phyloP scores from a whole-genome alignment of 2,888 invertebrate species.

The Caenorhabditis sinica region DNA sequence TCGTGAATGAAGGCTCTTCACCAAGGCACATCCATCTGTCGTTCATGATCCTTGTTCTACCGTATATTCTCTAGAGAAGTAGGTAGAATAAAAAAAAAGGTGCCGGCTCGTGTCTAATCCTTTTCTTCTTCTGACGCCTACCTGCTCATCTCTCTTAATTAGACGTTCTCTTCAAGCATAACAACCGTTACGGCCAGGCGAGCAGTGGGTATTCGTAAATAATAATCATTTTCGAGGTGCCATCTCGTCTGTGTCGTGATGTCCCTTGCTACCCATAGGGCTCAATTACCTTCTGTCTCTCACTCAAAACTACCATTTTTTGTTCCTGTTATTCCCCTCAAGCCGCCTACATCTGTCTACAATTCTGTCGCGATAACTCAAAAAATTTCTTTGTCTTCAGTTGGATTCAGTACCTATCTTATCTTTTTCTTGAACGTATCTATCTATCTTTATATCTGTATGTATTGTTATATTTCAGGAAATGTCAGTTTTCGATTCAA shows the following conservation, averaged over 20 bases:
- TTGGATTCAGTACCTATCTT: background rate
- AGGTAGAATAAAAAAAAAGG: background rate
- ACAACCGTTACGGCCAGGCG: slow-evolving; percentile 5
- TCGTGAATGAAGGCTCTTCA: background rate
- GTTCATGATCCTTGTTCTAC: background rate
- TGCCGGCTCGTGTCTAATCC: slow-evolving; percentile 4
- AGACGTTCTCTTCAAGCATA: slow-evolving; percentile 8
- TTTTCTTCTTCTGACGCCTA: background rate
- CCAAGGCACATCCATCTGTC: slow-evolving; percentile 1
- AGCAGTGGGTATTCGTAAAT: slow-evolving; percentile 14
- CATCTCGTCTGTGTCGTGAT: background rate
- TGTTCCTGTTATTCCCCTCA: too few relatives aligned
- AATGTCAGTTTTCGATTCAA: background rate
- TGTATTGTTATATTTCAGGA: background rate
- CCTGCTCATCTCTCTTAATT: slow-evolving; percentile 29
- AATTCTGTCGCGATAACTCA: background rate
- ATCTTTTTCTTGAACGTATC: background rate
- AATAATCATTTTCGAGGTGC: slow-evolving; percentile 15
- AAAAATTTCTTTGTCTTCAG: background rate
- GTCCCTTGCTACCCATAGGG: background rate
- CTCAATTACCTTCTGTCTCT: background rate
- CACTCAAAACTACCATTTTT: background rate
- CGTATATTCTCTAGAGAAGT: background rate
- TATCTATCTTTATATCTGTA: background rate
- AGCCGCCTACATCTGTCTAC: too few relatives aligned